Evolutionary conservation across 2,888 invertebrate genomes (phyloP).

Genomic region (Formica aserva): DNA sequence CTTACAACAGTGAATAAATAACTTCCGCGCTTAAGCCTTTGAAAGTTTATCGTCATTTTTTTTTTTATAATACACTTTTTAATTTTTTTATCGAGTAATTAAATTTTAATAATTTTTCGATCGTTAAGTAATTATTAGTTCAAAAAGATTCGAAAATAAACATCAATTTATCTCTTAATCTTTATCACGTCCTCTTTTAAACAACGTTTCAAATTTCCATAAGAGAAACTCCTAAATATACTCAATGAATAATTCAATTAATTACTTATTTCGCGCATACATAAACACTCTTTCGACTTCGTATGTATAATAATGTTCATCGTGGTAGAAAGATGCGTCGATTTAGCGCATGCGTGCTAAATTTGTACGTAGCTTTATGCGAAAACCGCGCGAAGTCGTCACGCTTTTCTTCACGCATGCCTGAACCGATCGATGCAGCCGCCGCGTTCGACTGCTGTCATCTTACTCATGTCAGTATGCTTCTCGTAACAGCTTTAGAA

Average conservation of each 20-base stretch:
- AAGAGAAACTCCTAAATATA: not conserved
- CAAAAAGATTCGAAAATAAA: not conserved
- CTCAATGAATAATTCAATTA: conserved; percentile 9
- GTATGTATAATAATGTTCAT: conserved; percentile 9
- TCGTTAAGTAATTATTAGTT: not conserved
- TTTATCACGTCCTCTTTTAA: not conserved
- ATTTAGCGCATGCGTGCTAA: conserved; percentile 70
- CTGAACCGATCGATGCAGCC: conserved; percentile 64
- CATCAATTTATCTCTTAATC: not conserved
- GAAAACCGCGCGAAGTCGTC: conserved; percentile 48
- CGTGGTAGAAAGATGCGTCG: conserved; percentile 22
- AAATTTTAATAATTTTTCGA: not conserved
- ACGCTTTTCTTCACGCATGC: conserved; percentile 65
- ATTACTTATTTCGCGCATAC: not conserved
- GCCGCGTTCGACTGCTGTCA: conserved; percentile 52
- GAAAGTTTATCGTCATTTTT: not conserved
- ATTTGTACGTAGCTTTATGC: conserved; percentile 31
- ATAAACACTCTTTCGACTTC: not conserved
- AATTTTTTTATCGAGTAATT: not conserved
- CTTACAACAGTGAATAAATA: not conserved
- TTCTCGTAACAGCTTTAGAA: conserved; percentile 8
- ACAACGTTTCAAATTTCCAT: not conserved
- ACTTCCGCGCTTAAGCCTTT: not conserved
- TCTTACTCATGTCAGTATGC: conserved; percentile 1
- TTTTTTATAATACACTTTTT: not conserved